A percentile compares a stretch with the other conserved stretches of the same genome.
phyloP scores from a whole-genome alignment of 2,113 vertebrate genomes.

The Heteronetta atricapilla region DNA sequence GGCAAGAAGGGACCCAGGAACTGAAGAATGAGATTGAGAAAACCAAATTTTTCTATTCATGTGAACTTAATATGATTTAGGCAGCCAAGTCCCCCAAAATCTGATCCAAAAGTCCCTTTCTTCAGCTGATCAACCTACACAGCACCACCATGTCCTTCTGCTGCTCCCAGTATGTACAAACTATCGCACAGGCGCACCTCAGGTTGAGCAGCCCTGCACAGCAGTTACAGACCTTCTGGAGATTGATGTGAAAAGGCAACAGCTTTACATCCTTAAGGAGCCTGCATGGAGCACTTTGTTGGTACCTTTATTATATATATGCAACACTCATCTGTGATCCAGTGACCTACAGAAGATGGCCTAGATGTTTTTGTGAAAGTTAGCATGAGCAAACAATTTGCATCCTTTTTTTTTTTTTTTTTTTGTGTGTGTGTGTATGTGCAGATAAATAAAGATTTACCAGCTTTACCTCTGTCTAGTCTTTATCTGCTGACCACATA shows the following conservation, averaged over 20 bases:
- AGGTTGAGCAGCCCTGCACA: neutral
- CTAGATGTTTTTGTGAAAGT: neutral
- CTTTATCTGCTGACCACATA: neutral
- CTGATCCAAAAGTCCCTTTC: neutral
- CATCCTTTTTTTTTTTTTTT: too few relatives aligned
- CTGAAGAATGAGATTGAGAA: neutral
- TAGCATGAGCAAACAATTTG: neutral
- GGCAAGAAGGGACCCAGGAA: neutral
- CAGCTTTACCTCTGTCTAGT: neutral
- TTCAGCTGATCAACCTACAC: neutral
- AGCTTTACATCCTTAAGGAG: neutral
- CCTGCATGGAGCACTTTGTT: neutral
- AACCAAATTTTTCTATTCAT: neutral
- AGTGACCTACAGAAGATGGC: neutral
- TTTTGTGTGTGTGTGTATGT: neutral
- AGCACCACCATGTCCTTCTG: neutral
- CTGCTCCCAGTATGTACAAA: neutral
- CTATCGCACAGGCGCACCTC: neutral
- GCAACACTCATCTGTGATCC: neutral
- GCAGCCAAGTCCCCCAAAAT: neutral
- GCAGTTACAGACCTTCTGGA: neutral
- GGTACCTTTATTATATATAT: neutral
- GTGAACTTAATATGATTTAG: neutral
- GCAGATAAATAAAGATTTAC: neutral
- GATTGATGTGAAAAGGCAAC: neutral